Conservation (phyloP, 1,140 invertebrate genomes). For the Ditylenchus dipsaci region DNA sequence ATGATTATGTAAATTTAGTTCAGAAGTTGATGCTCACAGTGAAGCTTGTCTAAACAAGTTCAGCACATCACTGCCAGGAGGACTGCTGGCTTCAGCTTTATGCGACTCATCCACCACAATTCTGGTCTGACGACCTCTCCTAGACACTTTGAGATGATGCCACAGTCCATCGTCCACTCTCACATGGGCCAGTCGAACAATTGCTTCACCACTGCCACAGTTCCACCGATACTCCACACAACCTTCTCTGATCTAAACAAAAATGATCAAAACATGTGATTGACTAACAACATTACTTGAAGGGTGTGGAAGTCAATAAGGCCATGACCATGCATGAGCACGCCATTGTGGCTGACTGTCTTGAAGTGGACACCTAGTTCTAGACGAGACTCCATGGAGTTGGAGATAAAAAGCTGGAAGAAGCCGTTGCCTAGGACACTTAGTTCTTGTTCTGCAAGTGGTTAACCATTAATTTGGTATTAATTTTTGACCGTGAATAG, state of each 20-base stretch:
- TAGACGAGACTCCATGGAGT: slow-evolving; percentile 73
- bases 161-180: slow-evolving; percentile 79
- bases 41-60: slow-evolving; percentile 79
- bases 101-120: slow-evolving; percentile 74
- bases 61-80: slow-evolving; percentile 75
- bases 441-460: slow-evolving; percentile 63
- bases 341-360: slow-evolving; percentile 78
- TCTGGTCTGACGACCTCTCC: slow-evolving; percentile 69
- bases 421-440: slow-evolving; percentile 79
- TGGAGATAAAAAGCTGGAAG: slow-evolving; percentile 71
- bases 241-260: slow-evolving; percentile 60
- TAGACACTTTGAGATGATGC: slow-evolving; percentile 78
- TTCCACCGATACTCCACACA: slow-evolving; percentile 81
- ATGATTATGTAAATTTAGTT: slow-evolving; percentile 1
- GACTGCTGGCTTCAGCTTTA: slow-evolving; percentile 69
- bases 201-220: slow-evolving; percentile 82
- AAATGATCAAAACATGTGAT: slow-evolving; percentile 24
- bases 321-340: slow-evolving; percentile 77
- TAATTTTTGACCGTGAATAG: too few species aligned
- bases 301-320: slow-evolving; percentile 81
- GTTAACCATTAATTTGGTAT: background rate
- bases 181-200: slow-evolving; percentile 70
- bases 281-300: slow-evolving; percentile 64
- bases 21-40: too few species aligned
- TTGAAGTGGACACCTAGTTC: slow-evolving; percentile 74